phyloP scores from a whole-genome alignment of 2,888 invertebrate species.

The Dyspetes luteomarginatus region DNA sequence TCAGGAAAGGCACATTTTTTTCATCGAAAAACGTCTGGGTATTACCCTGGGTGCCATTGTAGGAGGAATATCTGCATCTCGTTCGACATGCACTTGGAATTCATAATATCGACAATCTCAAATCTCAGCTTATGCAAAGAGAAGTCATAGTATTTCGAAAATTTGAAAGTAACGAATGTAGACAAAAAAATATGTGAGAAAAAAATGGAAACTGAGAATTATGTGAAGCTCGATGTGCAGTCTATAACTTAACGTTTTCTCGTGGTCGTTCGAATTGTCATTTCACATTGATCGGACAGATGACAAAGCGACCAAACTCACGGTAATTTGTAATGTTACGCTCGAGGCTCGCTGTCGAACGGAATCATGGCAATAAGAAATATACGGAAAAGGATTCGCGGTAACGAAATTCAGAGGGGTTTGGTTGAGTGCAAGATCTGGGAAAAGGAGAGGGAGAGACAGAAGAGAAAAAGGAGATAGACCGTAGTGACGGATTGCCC shows the following conservation, averaged over 20 bases:
- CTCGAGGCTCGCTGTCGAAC: conserved; percentile 16
- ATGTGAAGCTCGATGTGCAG: not conserved
- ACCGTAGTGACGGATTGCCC: conserved; percentile 52
- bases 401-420: not conserved
- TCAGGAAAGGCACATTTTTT: too few relatives aligned
- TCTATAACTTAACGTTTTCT: not conserved
- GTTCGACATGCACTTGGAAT: too few relatives aligned
- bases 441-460: not conserved
- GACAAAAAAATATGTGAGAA: conserved; percentile 1
- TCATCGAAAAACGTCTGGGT: too few relatives aligned
- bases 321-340: conserved; percentile 45
- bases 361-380: conserved; percentile 45
- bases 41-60: too few relatives aligned
- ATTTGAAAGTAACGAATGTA: too few relatives aligned
- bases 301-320: conserved; percentile 25
- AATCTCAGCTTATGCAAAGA: too few relatives aligned
- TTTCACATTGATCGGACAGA: conserved; percentile 15
- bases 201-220: not conserved
- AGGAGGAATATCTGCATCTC: too few relatives aligned
- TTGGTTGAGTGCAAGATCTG: conserved; percentile 1
- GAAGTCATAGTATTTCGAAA: too few relatives aligned
- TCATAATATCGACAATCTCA: too few relatives aligned
- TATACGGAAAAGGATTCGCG: conserved; percentile 26
- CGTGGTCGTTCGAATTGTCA: conserved; percentile 12
- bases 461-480: not conserved